A percentile compares a stretch with the other conserved stretches of the same genome.
Evolutionary conservation across 2,113 vertebrate genomes (phyloP).

Genomic region (Paradisaea rubra): DNA sequence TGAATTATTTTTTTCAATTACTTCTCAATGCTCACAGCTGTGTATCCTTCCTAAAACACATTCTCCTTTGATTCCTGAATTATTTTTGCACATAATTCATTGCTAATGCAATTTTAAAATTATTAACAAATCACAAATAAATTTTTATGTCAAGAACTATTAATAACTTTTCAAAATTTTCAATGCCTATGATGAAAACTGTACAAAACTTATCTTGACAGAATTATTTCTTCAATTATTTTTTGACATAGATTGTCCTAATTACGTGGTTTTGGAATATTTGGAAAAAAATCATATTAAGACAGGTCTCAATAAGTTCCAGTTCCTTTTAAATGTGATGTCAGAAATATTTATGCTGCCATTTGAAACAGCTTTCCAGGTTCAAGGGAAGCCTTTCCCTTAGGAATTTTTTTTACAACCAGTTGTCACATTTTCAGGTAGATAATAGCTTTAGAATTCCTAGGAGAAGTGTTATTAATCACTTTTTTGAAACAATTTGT

Average conservation of each 20-base stretch:
- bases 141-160: not conserved
- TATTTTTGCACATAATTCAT: not conserved
- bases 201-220: not conserved
- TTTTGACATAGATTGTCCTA: not conserved
- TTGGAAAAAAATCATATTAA: not conserved
- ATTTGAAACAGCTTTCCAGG: not conserved
- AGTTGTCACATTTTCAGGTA: not conserved
- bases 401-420: not conserved
- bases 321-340: not conserved
- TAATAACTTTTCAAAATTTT: not conserved
- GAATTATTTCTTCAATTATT: not conserved
- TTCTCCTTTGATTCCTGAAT: not conserved
- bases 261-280: not conserved
- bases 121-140: not conserved
- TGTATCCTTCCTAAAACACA: not conserved
- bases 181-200: not conserved
- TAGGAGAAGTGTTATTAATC: not conserved
- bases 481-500: not conserved
- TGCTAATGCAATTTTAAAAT: not conserved
- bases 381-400: not conserved
- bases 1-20: not conserved
- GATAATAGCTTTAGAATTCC: not conserved
- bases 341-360: not conserved
- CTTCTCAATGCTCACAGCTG: not conserved
- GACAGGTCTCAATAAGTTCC: not conserved